These are phyloP conservation scores for Entomyzon cyanotis DNA, from an alignment of 2,113 vertebrate genomes.

Conservation along the genomic window DNA sequence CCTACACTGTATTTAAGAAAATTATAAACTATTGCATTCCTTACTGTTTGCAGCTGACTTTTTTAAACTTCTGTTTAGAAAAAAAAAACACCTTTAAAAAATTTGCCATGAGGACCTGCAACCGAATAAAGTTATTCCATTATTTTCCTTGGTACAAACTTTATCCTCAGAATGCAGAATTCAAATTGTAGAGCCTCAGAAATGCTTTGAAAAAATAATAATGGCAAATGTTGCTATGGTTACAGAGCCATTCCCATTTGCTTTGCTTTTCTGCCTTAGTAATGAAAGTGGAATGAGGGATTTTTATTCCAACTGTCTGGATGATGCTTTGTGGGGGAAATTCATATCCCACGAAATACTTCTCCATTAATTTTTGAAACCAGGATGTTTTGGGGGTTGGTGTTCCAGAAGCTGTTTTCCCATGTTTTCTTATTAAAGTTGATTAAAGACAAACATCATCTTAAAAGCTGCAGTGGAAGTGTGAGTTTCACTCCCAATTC, in stretches of 20 bases:
- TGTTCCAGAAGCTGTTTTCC: not conserved
- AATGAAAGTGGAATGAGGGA: conserved; percentile 7
- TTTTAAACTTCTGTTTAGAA: not conserved
- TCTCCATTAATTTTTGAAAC: not conserved
- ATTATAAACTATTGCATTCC: not conserved
- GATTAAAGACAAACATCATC: not conserved
- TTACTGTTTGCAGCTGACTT: not conserved
- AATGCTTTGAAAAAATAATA: conserved; percentile 19
- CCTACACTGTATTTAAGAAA: not conserved
- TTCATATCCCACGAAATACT: not conserved
- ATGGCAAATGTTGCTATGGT: conserved; percentile 49
- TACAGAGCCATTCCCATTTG: conserved; percentile 40
- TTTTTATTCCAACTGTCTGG: not conserved
- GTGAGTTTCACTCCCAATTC: not conserved
- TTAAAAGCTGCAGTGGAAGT: not conserved
- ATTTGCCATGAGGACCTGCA: not conserved
- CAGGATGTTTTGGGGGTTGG: not conserved
- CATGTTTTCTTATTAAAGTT: not conserved
- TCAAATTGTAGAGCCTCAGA: not conserved
- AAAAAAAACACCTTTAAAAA: not conserved
- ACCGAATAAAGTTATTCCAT: not conserved
- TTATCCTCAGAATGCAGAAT: conserved; percentile 23
- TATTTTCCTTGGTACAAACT: not conserved
- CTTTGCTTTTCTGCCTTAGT: conserved; percentile 36
- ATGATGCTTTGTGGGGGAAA: not conserved